A percentile compares a stretch with the other conserved stretches of the same genome.
phyloP scores from a whole-genome alignment of 2,797 vertebrate genomes.

The Sebastes reedi region DNA sequence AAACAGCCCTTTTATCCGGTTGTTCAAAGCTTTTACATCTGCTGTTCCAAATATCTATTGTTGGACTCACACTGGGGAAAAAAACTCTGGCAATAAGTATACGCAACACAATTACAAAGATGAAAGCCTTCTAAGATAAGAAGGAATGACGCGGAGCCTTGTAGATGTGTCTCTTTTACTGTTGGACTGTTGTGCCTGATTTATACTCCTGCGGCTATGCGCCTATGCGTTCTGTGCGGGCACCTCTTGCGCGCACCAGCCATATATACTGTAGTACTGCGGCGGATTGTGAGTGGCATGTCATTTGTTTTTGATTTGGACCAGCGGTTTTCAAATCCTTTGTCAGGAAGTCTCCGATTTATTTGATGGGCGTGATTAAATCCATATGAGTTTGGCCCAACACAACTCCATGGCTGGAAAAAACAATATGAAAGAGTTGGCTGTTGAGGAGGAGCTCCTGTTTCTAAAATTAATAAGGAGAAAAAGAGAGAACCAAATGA shows the following conservation, averaged over 20 bases:
- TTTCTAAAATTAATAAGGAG: not conserved
- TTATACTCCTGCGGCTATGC: not conserved
- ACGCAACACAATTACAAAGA: not conserved
- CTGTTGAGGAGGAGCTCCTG: not conserved
- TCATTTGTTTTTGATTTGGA: not conserved
- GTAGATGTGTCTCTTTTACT: not conserved
- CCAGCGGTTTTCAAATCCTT: not conserved
- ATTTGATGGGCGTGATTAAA: not conserved
- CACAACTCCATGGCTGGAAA: not conserved
- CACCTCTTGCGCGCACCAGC: not conserved
- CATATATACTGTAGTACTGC: not conserved
- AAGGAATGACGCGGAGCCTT: not conserved
- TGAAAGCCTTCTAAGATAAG: not conserved
- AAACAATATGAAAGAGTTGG: not conserved
- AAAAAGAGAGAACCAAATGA: not conserved
- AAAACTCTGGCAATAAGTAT: not conserved
- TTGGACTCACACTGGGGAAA: not conserved
- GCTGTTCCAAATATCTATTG: not conserved
- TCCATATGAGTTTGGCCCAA: not conserved
- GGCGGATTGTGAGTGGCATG: not conserved
- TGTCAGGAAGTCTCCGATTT: not conserved
- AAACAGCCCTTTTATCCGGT: not conserved
- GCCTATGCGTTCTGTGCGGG: not conserved
- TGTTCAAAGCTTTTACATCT: not conserved
- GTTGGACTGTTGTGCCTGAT: not conserved